Base-by-base conservation (phyloP, 2,888 invertebrate species). In the Drosophila prostipennis region DNA sequence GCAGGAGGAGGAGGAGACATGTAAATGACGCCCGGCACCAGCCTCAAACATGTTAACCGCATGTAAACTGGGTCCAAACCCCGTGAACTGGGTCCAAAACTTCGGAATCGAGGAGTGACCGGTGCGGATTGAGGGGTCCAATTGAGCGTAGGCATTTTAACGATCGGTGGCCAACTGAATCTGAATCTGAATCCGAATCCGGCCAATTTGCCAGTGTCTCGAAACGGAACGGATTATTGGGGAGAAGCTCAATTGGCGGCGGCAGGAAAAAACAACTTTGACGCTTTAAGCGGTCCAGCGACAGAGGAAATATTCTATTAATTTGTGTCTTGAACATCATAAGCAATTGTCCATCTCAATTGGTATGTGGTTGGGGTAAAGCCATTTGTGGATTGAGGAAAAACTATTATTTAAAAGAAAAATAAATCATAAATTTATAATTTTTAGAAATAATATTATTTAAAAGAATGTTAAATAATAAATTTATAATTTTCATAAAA, bases 11-110 rank as follows among this genome's bases (percentile, higher is more conserved):
- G 51, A 43, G 84, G 80, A 78, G 64, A 85, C 87, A 87, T 82
- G 82, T 82, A 82, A 82, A 85, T 83, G 86, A 83, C 88, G 88
- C 82, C 88, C 83, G 82, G 82, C 87, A 77, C 79, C 82, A 79
- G 85, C 77, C 82, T 77, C 85, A 73, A 77, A 77, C 87, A 79
- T 82, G 82, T 87, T 87, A 85, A 81, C 82, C 72, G 85, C 79
- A 72, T 87, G 77, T 80, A 68, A 79, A 82, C 65, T 78, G 72
- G 78, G 64, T 68, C 67, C 69, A 60, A 40, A 40, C 46, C 39
- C 46, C 16, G 39, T 46, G 23, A 40, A 23, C 63, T 14, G 34
- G 8, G 29, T 32, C 42, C 49, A 10, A 26, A 26, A 23, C 46
- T 11, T 32, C 46, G 6, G 32, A 36, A 19, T n/a, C 23, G 46